Conservation (phyloP, 2,113 vertebrate species). For the Amphiprion ocellaris region DNA sequence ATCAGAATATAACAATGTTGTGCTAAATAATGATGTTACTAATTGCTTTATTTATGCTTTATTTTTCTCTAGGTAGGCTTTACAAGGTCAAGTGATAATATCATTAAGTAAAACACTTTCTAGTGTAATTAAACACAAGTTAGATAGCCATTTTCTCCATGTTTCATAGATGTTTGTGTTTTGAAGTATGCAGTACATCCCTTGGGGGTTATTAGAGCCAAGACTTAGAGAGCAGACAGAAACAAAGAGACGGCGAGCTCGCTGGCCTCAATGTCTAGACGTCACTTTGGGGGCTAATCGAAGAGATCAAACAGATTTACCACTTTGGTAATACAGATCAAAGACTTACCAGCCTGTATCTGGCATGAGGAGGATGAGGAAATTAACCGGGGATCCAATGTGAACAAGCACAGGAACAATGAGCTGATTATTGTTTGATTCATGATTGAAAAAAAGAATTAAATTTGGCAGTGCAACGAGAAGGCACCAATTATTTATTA, state of each 20-base stretch:
- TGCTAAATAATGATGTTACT: conserved; percentile 18
- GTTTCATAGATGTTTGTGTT: background rate
- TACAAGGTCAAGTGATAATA: conserved; percentile 30
- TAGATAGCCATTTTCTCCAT: background rate
- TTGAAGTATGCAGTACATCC: conserved; percentile 22
- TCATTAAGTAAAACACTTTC: conserved; percentile 32
- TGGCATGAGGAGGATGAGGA: conserved; percentile 9
- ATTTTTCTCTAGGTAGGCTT: background rate
- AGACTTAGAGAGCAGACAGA: conserved; percentile 42
- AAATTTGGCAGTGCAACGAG: background rate
- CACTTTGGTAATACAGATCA: conserved; percentile 67
- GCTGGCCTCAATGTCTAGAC: conserved; percentile 64
- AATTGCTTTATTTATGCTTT: background rate
- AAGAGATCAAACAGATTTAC: conserved; percentile 75
- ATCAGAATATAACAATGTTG: no score
- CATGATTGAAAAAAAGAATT: background rate
- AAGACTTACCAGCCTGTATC: conserved; percentile 47
- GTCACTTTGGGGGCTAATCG: conserved; percentile 59
- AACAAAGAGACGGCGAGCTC: conserved; percentile 41
- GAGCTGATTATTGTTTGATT: conserved; percentile 7
- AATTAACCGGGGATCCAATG: conserved; percentile 38
- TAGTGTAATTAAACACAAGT: conserved; percentile 29
- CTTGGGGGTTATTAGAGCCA: conserved; percentile 35
- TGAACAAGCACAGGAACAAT: conserved; percentile 19
- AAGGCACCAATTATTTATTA: background rate